phyloP scores from a whole-genome alignment of 1,140 invertebrate genomes.

The Charaxes varanes region DNA sequence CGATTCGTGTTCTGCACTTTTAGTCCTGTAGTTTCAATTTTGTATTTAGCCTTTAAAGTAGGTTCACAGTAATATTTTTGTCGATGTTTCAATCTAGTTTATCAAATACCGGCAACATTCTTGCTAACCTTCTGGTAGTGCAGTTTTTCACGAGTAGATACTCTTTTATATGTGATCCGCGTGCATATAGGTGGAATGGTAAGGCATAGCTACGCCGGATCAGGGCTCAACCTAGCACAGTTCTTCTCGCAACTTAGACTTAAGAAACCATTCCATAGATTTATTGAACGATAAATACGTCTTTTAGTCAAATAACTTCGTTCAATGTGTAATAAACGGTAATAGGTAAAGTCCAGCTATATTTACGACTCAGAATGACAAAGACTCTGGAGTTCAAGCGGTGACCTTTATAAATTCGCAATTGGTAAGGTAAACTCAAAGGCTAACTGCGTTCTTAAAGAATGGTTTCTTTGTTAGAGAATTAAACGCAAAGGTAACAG shows the following conservation, averaged over 20 bases:
- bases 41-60: too few relatives aligned
- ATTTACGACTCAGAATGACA: conserved; percentile 10
- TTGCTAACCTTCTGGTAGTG: too few relatives aligned
- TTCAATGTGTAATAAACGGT: conserved; percentile 1
- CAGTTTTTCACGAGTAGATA: too few relatives aligned
- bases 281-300: not conserved
- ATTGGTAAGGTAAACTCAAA: conserved; percentile 17
- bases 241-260: too few relatives aligned
- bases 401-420: conserved; percentile 17
- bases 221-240: too few relatives aligned
- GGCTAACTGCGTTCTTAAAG: conserved; percentile 16
- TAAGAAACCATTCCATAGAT: too few relatives aligned
- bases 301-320: not conserved
- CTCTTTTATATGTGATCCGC: too few relatives aligned
- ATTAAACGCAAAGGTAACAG: conserved; percentile 20
- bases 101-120: too few relatives aligned
- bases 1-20: conserved; percentile 1
- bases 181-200: too few relatives aligned
- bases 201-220: too few relatives aligned
- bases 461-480: conserved; percentile 18
- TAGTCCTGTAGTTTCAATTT: not conserved
- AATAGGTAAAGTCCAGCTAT: conserved; percentile 2
- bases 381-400: conserved; percentile 14
- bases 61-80: too few relatives aligned
- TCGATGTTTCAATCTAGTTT: too few relatives aligned